Percentiles rank a stretch among this genome's conserved stretches.
phyloP scores from a whole-genome alignment of 1,140 invertebrate genomes.

The Harpegnathos saltator region DNA sequence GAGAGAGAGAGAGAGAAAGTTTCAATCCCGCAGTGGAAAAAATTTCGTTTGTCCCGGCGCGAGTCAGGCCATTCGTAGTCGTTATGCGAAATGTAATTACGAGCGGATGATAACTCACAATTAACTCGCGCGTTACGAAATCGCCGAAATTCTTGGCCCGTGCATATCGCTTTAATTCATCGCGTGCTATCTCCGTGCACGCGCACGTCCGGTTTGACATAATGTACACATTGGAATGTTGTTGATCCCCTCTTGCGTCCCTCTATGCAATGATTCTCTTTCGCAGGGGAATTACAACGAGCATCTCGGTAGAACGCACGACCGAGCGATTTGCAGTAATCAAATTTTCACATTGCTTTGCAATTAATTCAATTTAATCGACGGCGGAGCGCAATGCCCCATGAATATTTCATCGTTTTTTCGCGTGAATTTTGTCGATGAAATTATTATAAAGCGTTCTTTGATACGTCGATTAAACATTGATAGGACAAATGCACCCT shows the following conservation, averaged over 20 bases:
- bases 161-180: slow-evolving; percentile 23
- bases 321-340: too few relatives aligned
- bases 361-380: slow-evolving; percentile 20
- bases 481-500: neutral
- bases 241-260: neutral
- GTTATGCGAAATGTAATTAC: slow-evolving; percentile 51
- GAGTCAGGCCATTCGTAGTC: slow-evolving; percentile 44
- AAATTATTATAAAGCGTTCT: neutral
- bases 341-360: neutral
- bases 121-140: slow-evolving; percentile 33
- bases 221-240: slow-evolving; percentile 4
- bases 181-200: neutral
- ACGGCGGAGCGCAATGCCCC: too few relatives aligned
- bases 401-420: too few relatives aligned
- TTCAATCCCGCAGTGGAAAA: slow-evolving; percentile 11
- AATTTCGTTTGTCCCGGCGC: slow-evolving; percentile 6
- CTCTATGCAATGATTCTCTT: too few relatives aligned
- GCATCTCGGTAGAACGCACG: too few relatives aligned
- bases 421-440: neutral
- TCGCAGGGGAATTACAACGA: too few relatives aligned
- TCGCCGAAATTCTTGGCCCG: neutral
- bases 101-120: slow-evolving; percentile 39
- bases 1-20: too few relatives aligned
- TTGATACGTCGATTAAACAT: neutral
- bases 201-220: neutral